Conservation (phyloP, 2,797 vertebrate species). For the Aldrovandia affinis region DNA sequence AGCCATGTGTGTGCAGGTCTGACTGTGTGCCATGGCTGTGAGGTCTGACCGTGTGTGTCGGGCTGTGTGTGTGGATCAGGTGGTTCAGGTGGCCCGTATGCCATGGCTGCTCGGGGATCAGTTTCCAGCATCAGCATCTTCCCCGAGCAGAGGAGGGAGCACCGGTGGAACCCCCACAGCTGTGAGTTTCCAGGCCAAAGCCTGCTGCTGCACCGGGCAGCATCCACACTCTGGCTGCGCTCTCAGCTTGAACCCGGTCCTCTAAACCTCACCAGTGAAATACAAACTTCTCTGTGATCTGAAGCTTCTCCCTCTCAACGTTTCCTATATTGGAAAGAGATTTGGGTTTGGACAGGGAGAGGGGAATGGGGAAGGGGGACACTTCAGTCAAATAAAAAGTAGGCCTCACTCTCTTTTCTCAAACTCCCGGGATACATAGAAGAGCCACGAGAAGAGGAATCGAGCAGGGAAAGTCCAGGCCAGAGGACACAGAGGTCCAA, state of each 20-base stretch:
- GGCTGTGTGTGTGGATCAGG: too few relatives aligned
- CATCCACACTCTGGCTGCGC: background rate
- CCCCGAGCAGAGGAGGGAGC: background rate
- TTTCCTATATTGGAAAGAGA: background rate
- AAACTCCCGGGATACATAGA: conserved; percentile 19
- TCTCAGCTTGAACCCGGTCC: background rate
- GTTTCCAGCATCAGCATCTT: too few relatives aligned
- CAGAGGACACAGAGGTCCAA: conserved; percentile 42
- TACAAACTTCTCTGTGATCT: background rate
- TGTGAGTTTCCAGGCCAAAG: background rate
- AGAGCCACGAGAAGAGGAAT: conserved; percentile 20
- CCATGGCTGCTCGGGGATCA: too few relatives aligned
- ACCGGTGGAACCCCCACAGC: background rate
- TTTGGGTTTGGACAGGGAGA: background rate
- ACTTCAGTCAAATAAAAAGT: conserved; percentile 8
- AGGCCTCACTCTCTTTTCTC: conserved; percentile 9
- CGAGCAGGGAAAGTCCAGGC: conserved; percentile 11
- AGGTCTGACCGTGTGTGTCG: too few relatives aligned
- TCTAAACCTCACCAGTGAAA: background rate
- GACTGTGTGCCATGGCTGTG: too few relatives aligned
- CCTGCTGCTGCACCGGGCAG: background rate
- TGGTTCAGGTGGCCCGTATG: too few relatives aligned
- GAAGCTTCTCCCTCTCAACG: background rate
- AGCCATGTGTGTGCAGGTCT: too few relatives aligned
- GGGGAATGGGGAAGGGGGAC: conserved; percentile 21